Base-by-base conservation (phyloP, 2,888 invertebrate genomes). In the Drosophila meridionalis region DNA sequence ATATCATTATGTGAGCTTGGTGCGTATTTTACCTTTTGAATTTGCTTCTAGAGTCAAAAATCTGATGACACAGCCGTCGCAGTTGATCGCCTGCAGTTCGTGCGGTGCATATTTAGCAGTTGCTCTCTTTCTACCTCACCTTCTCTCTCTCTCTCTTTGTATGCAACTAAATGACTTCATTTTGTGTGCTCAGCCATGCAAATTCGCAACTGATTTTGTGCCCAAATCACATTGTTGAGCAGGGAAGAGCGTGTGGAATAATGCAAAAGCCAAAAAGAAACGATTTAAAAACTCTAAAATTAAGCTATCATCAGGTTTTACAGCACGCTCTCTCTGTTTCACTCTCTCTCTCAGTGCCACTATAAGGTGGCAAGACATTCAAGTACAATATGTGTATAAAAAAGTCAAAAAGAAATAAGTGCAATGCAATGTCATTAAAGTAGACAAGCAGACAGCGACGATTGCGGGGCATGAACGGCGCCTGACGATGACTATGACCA, bases 231-330 rank as follows among this genome's bases (percentile, higher is more conserved):
- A 90, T 80, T 78, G 81, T 78, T 73, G 61, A 59, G 28, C 8
- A 36, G 26, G 59, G 14, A 28, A 9, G 48, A 61, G 62, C 62
- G 69, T 69, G 59, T 76, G 73, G 76, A 78, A 88, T 57, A 60
- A 78, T 80, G 76, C 72, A 87, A 60, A 52, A 78, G 76, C 68
- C 85, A 62, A 60, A 80, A 76, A 67, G 69, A 76, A 83, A 65
- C 85, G 85, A 86, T 90, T 89, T 86, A 73, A 90, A 86, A 87
- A 83, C 90, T 89, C 84, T 89, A 83, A 86, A 90, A 86, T 86
- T 90, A 86, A 86, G 90, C 90, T 69, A 86, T 86, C 89, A 87
- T 90, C 89, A 90, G 90, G 75, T 86, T 90, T 90, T 79, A 89
- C 89, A 76, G 78, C 86, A 69, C 57, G 40, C 11, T n/a, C 59